Percentiles rank a stretch among this genome's conserved stretches.
phyloP scores from a whole-genome alignment of 2,797 vertebrate species.

The Glossophaga mutica region DNA sequence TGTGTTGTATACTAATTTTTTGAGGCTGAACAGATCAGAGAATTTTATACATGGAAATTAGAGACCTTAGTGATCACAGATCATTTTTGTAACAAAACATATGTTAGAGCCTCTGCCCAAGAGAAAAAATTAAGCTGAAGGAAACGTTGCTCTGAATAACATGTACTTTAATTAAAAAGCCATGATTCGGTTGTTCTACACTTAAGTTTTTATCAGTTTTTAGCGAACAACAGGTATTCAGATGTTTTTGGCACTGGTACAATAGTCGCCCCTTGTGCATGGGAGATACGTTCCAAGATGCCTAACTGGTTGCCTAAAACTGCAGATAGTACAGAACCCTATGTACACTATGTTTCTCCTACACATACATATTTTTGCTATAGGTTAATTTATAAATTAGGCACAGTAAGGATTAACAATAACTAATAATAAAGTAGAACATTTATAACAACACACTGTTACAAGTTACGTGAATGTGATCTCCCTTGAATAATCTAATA shows the following conservation, averaged over 20 bases:
- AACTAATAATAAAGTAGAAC: neutral
- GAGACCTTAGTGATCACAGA: neutral
- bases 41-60: neutral
- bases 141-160: neutral
- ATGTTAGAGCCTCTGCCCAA: neutral
- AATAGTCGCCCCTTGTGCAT: neutral
- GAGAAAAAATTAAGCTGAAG: neutral
- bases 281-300: neutral
- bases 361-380: neutral
- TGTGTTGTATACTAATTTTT: neutral
- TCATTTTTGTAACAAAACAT: neutral
- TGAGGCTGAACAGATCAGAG: neutral
- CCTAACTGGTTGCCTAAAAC: neutral
- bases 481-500: neutral
- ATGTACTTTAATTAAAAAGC: neutral
- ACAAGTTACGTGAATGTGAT: neutral
- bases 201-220: neutral
- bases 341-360: neutral
- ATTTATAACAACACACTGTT: neutral
- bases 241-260: neutral
- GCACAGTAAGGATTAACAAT: neutral
- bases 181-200: neutral
- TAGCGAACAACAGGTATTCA: neutral
- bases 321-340: neutral
- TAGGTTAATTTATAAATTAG: neutral